Evolutionary conservation across 2,113 vertebrate species (phyloP), one percentile per base, ranked within the genome.

Genomic region (Rafetus swinhoei): DNA sequence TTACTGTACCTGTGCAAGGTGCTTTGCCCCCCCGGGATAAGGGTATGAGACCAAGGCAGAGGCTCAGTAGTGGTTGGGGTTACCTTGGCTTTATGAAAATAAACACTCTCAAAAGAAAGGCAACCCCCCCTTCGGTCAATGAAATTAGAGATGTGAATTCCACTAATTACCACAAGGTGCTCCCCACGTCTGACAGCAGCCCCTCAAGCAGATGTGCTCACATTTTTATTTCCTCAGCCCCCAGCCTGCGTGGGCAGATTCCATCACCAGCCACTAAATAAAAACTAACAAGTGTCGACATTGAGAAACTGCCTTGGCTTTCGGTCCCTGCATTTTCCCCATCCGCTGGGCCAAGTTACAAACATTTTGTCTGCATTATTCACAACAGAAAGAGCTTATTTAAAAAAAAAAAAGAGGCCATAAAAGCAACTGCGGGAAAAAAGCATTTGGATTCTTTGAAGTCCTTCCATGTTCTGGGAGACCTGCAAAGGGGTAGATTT

Each of bases 121-220:
- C 19, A 56, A 88, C 84, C 83, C 0, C 9, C 0, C 54, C 4
- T n/a, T 45, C 82, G 88, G 65, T 72, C n/a, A 35, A 16, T 29
- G 84, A 53, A 65, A 56, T 16, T 50, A 86, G 50, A 92, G 89
- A 77, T 11, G 88, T 27, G 1, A 95, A 93, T 97, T 95, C 94
- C 81, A 81, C 85, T 90, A 82, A 96, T 97, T 95, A 91, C 97
- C 96, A 97, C 97, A 97, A 97, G 96, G 97, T 97, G 97, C 90
- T 97, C 94, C 97, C 94, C 94, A 94, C 89, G 93, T 81, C 95
- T 96, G 97, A 91, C 86, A 65, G 91, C 82, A 87, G 94, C 93
- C 92, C 91, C 35, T 39, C 88, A 74, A 97, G 82, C 94, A 96
- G 88, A 93, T 95, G 95, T 87, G 88, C 19, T 94, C 88, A 55